Conservation (phyloP, 2,888 invertebrate genomes). For the Oligia strigilis region DNA sequence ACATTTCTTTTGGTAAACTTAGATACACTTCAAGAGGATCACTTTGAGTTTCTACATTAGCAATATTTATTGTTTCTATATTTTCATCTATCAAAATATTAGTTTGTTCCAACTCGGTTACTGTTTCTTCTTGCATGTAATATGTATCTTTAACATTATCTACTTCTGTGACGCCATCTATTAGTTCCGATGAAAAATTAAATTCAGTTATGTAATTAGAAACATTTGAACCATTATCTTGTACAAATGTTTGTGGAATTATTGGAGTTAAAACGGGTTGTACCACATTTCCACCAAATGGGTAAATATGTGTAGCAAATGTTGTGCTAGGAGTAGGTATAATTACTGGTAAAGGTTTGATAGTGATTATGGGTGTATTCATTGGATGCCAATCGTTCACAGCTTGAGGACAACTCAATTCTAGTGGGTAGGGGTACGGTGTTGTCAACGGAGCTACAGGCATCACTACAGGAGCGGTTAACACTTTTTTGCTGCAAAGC, state of each 20-base stretch:
- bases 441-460: background rate
- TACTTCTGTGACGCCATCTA: background rate
- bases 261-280: slow-evolving; percentile 51
- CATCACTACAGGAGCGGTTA: slow-evolving; percentile 17
- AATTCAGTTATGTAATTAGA: slow-evolving; percentile 27
- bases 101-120: background rate
- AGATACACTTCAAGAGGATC: slow-evolving; percentile 75
- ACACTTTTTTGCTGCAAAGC: slow-evolving; percentile 19
- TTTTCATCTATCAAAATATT: slow-evolving; percentile 2
- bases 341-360: slow-evolving; percentile 45
- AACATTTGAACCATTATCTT: slow-evolving; percentile 12
- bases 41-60: too few species aligned
- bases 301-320: slow-evolving; percentile 28
- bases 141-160: slow-evolving; percentile 8
- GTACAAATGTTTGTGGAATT: slow-evolving; percentile 31
- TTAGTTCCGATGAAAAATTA: background rate
- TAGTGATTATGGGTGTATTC: slow-evolving; percentile 30
- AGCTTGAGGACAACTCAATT: slow-evolving; percentile 34
- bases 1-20: slow-evolving; percentile 76
- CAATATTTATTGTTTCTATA: slow-evolving; percentile 14
- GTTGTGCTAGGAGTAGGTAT: slow-evolving; percentile 40
- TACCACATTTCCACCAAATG: slow-evolving; percentile 28
- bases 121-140: slow-evolving; percentile 6
- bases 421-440: slow-evolving; percentile 29
- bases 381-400: slow-evolving; percentile 48